These are phyloP conservation scores for Myiozetetes cayanensis DNA, from an alignment of 2,113 vertebrate genomes.

Conservation along the genomic window DNA sequence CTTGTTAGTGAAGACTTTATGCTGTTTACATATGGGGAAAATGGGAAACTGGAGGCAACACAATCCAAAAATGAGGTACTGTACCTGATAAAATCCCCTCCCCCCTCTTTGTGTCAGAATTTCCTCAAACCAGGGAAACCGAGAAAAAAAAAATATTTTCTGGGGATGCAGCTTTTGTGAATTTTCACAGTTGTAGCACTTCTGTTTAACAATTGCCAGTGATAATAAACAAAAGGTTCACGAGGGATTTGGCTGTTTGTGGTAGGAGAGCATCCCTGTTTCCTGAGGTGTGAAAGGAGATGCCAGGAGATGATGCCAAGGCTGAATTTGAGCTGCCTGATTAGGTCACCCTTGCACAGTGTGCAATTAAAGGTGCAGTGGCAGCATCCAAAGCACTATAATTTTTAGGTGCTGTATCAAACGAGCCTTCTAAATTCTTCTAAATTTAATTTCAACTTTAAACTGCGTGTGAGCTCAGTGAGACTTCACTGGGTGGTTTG, in stretches of 20 bases:
- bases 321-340: not conserved
- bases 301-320: not conserved
- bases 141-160: not conserved
- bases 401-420: not conserved
- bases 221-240: not conserved
- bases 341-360: not conserved
- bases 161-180: not conserved
- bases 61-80: slow-evolving; percentile 44
- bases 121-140: not conserved
- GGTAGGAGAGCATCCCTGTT: not conserved
- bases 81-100: not conserved
- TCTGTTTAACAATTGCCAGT: not conserved
- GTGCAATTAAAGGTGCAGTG: not conserved
- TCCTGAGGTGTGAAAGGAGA: not conserved
- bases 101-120: not conserved
- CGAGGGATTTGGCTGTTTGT: not conserved
- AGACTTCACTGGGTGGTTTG: not conserved
- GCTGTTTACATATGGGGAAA: slow-evolving; percentile 55
- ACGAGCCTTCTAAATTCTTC: not conserved
- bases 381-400: not conserved
- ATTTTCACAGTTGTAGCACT: not conserved
- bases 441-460: not conserved
- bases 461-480: not conserved
- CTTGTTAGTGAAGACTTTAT: slow-evolving; percentile 63
- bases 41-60: slow-evolving; percentile 45